phyloP scores from a whole-genome alignment of 2,888 invertebrate genomes.

The Amitus sp. region DNA sequence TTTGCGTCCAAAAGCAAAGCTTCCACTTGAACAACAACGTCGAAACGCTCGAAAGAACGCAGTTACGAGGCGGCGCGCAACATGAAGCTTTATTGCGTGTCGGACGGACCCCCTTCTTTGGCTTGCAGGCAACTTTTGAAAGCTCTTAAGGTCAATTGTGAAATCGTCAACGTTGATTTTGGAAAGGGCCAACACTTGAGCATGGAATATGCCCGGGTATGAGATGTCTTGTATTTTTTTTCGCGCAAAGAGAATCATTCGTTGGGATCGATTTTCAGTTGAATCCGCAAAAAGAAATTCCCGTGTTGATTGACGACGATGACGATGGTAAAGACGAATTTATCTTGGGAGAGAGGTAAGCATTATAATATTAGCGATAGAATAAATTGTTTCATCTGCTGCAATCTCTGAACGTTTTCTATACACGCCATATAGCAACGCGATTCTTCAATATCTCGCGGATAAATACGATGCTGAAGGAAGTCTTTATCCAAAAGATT shows the following conservation, averaged over 20 bases:
- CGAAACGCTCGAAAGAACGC: too few relatives aligned
- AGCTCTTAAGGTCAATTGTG: slow-evolving; percentile 73
- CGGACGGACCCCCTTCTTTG: slow-evolving; percentile 82
- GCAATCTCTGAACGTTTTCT: slow-evolving; percentile 6
- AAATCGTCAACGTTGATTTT: slow-evolving; percentile 76
- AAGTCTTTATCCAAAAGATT: slow-evolving; percentile 77
- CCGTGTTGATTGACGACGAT: slow-evolving; percentile 82
- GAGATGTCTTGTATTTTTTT: too few relatives aligned
- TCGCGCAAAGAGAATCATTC: too few relatives aligned
- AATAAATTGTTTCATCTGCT: not conserved
- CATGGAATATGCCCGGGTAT: slow-evolving; percentile 75
- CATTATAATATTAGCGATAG: too few relatives aligned
- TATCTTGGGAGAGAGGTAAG: slow-evolving; percentile 78
- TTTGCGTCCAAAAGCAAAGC: too few relatives aligned
- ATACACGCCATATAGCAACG: slow-evolving; percentile 65
- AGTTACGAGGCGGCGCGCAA: too few relatives aligned
- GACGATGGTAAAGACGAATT: too few relatives aligned
- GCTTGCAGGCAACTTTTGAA: slow-evolving; percentile 77
- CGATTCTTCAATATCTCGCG: slow-evolving; percentile 77
- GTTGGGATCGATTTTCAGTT: too few relatives aligned
- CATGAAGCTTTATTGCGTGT: slow-evolving; percentile 78
- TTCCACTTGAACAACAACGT: too few relatives aligned
- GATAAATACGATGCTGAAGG: slow-evolving; percentile 75
- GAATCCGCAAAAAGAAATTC: slow-evolving; percentile 83
- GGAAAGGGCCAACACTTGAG: slow-evolving; percentile 80